Conservation (phyloP, 2,888 invertebrate species). For the Dendrolimus houi region DNA sequence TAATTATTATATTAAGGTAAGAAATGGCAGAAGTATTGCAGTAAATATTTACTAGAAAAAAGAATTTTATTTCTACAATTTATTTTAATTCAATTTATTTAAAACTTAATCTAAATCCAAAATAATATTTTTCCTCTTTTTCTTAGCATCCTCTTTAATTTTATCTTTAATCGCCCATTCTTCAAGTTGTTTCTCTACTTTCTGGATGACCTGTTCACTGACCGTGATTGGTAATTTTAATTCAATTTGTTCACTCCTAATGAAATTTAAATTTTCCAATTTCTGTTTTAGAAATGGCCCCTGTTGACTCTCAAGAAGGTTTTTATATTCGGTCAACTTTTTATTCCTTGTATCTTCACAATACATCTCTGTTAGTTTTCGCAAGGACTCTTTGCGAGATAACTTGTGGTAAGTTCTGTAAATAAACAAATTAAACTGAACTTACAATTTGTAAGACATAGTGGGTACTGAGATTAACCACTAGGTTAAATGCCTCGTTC, state of each 20-base stretch:
- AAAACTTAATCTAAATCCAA: conserved; percentile 25
- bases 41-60: conserved; percentile 2
- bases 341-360: conserved; percentile 81
- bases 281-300: conserved; percentile 85
- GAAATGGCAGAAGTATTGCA: background rate
- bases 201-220: conserved; percentile 80
- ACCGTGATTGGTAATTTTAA: conserved; percentile 80
- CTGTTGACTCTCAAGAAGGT: conserved; percentile 82
- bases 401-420: conserved; percentile 73
- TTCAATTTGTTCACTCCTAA: conserved; percentile 84
- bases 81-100: conserved; percentile 13
- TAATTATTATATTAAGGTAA: background rate
- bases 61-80: conserved; percentile 7
- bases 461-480: too few relatives aligned
- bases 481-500: too few relatives aligned
- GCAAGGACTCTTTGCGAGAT: conserved; percentile 83
- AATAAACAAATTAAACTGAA: conserved; percentile 1
- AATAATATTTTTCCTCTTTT: conserved; percentile 50
- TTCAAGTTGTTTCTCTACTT: conserved; percentile 72
- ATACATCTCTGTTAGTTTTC: conserved; percentile 81
- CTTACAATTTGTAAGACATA: too few relatives aligned
- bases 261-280: conserved; percentile 80
- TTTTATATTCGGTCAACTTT: conserved; percentile 80
- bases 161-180: conserved; percentile 60
- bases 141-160: conserved; percentile 51